phyloP scores from a whole-genome alignment of 2,113 vertebrate genomes.

The Arothron firmamentum region DNA sequence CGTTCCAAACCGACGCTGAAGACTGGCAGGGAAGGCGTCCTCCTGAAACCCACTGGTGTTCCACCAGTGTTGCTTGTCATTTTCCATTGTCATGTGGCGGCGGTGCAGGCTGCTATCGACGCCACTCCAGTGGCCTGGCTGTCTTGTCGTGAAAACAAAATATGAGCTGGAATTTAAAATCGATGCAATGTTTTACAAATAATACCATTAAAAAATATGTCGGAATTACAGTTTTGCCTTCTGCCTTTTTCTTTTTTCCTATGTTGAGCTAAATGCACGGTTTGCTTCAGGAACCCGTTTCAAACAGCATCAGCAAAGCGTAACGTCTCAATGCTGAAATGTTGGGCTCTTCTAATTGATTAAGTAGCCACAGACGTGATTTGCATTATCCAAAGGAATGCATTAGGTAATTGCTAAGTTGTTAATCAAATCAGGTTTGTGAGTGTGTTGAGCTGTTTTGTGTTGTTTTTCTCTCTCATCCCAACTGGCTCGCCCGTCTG shows the following conservation, averaged over 20 bases:
- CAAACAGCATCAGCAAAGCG: conserved; percentile 14
- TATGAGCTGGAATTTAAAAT: conserved; percentile 83
- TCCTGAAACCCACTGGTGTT: conserved; percentile 69
- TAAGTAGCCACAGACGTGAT: conserved; percentile 26
- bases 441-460: conserved; percentile 20
- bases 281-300: conserved; percentile 5
- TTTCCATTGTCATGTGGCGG: conserved; percentile 78
- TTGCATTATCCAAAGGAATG: conserved; percentile 32
- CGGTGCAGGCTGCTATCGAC: conserved; percentile 72
- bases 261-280: background rate
- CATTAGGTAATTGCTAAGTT: conserved; percentile 45
- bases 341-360: conserved; percentile 37
- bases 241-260: conserved; percentile 3
- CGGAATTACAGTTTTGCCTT: conserved; percentile 55
- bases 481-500: conserved; percentile 4
- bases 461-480: conserved; percentile 9
- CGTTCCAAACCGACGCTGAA: conserved; percentile 10
- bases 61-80: conserved; percentile 85
- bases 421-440: conserved; percentile 40
- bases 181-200: conserved; percentile 84
- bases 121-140: conserved; percentile 56
- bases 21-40: conserved; percentile 35
- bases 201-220: conserved; percentile 66
- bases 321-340: conserved; percentile 23
- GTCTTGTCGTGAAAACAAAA: conserved; percentile 78